phyloP scores from a whole-genome alignment of 2,113 vertebrate genomes.

The Platysteira castanea region DNA sequence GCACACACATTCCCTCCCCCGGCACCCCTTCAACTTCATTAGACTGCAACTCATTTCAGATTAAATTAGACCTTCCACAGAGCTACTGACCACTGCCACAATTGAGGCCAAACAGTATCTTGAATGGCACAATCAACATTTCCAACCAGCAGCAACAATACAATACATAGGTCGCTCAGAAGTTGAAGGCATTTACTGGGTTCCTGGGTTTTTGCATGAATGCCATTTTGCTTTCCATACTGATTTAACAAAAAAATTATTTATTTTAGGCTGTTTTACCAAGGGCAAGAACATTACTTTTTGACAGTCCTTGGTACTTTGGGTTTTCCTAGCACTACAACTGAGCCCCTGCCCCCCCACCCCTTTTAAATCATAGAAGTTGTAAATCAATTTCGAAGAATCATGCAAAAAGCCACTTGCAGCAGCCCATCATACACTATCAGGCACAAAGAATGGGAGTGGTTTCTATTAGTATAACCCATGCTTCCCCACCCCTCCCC shows the following conservation, averaged over 20 bases:
- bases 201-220: slow-evolving; percentile 52
- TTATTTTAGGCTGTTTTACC: neutral
- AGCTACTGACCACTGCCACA: neutral
- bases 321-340: neutral
- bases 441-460: slow-evolving; percentile 16
- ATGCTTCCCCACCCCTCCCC: neutral
- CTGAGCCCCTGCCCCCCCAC: rapidly evolving
- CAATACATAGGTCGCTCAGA: neutral
- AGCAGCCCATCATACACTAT: slow-evolving; percentile 1
- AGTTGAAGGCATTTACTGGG: slow-evolving; percentile 12
- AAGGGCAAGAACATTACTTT: neutral
- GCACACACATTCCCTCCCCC: neutral
- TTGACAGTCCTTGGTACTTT: neutral
- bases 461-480: neutral
- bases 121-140: neutral
- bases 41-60: neutral
- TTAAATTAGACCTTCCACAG: neutral
- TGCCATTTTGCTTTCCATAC: neutral
- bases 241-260: neutral
- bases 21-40: neutral
- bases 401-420: slow-evolving; percentile 65
- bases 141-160: neutral
- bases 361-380: neutral
- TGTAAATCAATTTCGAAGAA: neutral
- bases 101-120: neutral